Evolutionary conservation across 2,888 invertebrate genomes (phyloP).

Genomic region (Formica aserva): DNA sequence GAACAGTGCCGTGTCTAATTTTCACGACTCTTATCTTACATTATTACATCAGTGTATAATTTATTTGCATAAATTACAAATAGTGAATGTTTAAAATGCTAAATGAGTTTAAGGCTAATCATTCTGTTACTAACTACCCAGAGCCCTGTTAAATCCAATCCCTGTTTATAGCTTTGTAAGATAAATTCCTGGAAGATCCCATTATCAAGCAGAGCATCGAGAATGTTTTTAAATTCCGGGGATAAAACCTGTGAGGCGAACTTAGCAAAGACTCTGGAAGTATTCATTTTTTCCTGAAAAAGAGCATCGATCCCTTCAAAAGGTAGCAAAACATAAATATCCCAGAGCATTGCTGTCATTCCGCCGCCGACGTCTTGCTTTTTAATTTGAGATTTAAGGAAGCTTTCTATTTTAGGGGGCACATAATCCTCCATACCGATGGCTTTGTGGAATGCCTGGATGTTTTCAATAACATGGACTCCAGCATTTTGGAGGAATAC

Average conservation of each 20-base stretch:
- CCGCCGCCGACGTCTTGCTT: constrained; percentile 70
- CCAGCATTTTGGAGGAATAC: constrained; percentile 76
- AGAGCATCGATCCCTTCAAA: constrained; percentile 74
- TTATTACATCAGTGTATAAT: constrained; percentile 5
- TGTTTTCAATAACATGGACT: constrained; percentile 62
- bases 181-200: constrained; percentile 48
- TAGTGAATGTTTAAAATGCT: not conserved
- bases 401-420: constrained; percentile 52
- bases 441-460: constrained; percentile 69
- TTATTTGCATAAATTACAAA: not conserved
- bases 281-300: constrained; percentile 76
- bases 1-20: constrained; percentile 65
- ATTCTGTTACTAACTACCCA: constrained; percentile 60
- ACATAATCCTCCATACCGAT: constrained; percentile 73
- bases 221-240: constrained; percentile 70
- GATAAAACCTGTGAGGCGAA: constrained; percentile 73
- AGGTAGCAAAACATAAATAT: constrained; percentile 76
- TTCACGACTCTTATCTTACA: constrained; percentile 17
- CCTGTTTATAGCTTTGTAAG: constrained; percentile 60
- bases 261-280: constrained; percentile 71
- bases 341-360: constrained; percentile 74
- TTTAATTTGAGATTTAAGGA: not conserved
- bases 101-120: constrained; percentile 63
- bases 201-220: constrained; percentile 56
- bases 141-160: constrained; percentile 70